These are phyloP conservation scores for Amphipyra tragopoginis DNA, from an alignment of 2,888 invertebrate genomes.

Conservation along the genomic window DNA sequence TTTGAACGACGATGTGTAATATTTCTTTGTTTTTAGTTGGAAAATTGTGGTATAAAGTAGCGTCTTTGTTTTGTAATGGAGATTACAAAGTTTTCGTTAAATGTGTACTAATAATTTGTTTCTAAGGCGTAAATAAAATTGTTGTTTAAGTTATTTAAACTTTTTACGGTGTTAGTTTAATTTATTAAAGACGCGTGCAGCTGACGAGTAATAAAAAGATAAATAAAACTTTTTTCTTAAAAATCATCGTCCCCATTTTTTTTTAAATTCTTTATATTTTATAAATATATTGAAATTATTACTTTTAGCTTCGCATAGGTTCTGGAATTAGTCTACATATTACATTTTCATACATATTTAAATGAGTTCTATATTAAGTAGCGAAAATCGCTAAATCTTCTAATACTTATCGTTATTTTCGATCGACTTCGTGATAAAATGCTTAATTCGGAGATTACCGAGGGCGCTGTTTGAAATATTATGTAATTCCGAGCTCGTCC, in stretches of 20 bases:
- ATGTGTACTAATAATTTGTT: constrained; percentile 2
- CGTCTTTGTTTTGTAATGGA: constrained; percentile 4
- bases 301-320: not conserved
- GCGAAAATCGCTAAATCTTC: constrained; percentile 32
- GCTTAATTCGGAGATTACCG: constrained; percentile 66
- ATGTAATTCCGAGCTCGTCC: constrained; percentile 60
- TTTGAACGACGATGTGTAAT: constrained; percentile 10
- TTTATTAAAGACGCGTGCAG: constrained; percentile 4
- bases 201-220: constrained; percentile 3
- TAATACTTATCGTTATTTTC: constrained; percentile 47
- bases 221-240: constrained; percentile 2
- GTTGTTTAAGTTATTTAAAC: constrained; percentile 9
- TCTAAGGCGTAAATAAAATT: constrained; percentile 3
- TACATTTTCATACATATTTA: constrained; percentile 19
- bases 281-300: too few relatives aligned
- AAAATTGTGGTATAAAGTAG: constrained; percentile 3
- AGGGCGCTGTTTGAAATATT: constrained; percentile 56
- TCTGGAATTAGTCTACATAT: constrained; percentile 7
- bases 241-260: too few relatives aligned
- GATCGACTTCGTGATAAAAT: constrained; percentile 73
- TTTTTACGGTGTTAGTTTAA: constrained; percentile 8
- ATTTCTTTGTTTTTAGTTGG: constrained; percentile 18
- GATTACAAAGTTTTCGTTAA: constrained; percentile 1
- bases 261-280: too few relatives aligned
- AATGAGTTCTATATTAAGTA: constrained; percentile 27